A percentile compares a stretch with the other conserved stretches of the same genome.
Conservation (phyloP, 2,113 vertebrate species). For the Psilopsiagon aymara region DNA sequence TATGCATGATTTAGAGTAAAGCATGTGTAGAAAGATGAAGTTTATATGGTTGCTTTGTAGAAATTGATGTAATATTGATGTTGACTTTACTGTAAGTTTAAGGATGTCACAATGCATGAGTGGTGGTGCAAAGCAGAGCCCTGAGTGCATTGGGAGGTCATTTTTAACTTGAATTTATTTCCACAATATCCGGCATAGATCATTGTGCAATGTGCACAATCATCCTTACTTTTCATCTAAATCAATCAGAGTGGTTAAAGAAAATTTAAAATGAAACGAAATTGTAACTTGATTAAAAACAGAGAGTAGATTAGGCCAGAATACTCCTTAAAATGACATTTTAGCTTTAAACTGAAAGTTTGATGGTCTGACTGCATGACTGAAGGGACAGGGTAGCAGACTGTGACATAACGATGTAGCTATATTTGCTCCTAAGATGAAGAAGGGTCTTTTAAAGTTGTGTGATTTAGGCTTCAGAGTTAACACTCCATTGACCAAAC, state of each 20-base stretch:
- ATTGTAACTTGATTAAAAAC: conserved; percentile 61
- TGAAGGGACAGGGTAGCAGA: conserved; percentile 31
- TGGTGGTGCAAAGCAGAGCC: conserved; percentile 60
- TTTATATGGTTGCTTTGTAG: conserved; percentile 59
- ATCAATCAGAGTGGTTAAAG: conserved; percentile 36
- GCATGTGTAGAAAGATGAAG: conserved; percentile 56
- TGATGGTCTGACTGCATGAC: conserved; percentile 39
- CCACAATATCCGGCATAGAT: conserved; percentile 43
- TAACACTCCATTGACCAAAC: conserved; percentile 31
- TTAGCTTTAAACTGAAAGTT: conserved; percentile 30
- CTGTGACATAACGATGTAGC: conserved; percentile 41
- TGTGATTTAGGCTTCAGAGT: conserved; percentile 25
- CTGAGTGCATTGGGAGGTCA: conserved; percentile 58
- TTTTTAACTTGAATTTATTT: conserved; percentile 70
- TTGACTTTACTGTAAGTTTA: conserved; percentile 65
- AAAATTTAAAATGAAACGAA: conserved; percentile 60
- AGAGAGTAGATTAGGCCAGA: conserved; percentile 47
- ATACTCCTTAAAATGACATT: conserved; percentile 39
- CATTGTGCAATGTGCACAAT: conserved; percentile 16
- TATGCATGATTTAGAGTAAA: conserved; percentile 62
- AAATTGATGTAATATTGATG: conserved; percentile 66
- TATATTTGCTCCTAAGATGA: conserved; percentile 21
- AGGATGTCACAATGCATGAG: conserved; percentile 59
- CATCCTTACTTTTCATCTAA: conserved; percentile 55
- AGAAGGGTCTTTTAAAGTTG: conserved; percentile 7